Percentiles rank a stretch among this genome's conserved stretches.
Evolutionary conservation across 1,140 invertebrate species (phyloP).

Genomic region (Hylaeus volcanicus): DNA sequence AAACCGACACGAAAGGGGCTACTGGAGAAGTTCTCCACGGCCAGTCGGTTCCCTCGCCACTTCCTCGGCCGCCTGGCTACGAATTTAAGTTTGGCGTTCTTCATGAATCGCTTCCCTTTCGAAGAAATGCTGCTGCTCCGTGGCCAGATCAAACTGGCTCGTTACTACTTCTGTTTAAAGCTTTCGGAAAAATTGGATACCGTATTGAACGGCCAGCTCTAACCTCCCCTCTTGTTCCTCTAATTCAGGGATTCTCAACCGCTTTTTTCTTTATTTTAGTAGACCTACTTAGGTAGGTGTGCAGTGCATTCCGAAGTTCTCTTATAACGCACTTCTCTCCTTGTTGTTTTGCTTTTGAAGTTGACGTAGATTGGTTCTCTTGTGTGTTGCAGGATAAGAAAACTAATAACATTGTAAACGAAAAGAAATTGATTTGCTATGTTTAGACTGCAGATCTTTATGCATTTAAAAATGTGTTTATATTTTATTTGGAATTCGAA

Average conservation of each 20-base stretch:
- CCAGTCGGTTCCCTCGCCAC: conserved; percentile 28
- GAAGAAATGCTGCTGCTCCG: conserved; percentile 21
- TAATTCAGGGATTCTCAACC: no score
- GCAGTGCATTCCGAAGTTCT: no score
- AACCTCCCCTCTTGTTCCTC: background rate
- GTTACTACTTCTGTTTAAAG: conserved; percentile 43
- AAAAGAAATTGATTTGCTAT: no score
- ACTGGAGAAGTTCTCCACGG: conserved; percentile 44
- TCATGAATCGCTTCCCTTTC: conserved; percentile 29
- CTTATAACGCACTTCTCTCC: no score
- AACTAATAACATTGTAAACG: no score
- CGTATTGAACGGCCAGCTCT: background rate
- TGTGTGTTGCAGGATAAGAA: no score
- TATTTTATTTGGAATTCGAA: background rate
- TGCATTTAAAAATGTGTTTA: no score
- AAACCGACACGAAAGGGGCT: conserved; percentile 28
- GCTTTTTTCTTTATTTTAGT: no score
- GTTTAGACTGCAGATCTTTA: no score
- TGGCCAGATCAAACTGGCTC: conserved; percentile 27
- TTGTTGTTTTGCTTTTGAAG: no score
- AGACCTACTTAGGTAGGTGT: no score
- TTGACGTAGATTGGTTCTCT: no score
- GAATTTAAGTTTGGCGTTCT: conserved; percentile 66
- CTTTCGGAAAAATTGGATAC: conserved; percentile 55
- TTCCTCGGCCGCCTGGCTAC: conserved; percentile 53